These are phyloP conservation scores for Conus betulinus DNA, from an alignment of 1,140 invertebrate species.

Conservation along the genomic window DNA sequence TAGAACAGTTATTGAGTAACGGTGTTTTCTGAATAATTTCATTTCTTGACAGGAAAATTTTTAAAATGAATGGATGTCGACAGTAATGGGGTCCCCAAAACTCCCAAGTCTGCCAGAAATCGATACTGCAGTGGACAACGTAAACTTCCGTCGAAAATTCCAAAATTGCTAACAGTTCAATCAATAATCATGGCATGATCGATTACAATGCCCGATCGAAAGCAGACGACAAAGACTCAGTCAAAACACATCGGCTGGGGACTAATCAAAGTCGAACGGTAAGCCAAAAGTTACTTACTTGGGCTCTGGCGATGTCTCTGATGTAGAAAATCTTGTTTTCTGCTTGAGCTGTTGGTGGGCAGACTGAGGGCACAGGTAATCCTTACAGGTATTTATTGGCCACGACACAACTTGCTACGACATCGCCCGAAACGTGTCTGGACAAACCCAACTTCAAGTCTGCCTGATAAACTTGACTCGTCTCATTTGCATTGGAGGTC, in stretches of 20 bases:
- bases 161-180: too few species aligned
- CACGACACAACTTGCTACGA: background rate
- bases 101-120: too few species aligned
- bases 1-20: too few species aligned
- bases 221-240: background rate
- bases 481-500: background rate
- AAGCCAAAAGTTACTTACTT: background rate
- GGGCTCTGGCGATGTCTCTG: background rate
- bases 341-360: background rate
- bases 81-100: too few species aligned
- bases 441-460: background rate
- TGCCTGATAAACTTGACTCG: slow-evolving; percentile 10
- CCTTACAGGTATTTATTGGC: slow-evolving; percentile 17
- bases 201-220: background rate
- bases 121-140: too few species aligned
- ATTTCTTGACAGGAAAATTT: too few species aligned
- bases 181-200: too few species aligned
- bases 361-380: background rate
- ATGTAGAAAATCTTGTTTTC: slow-evolving; percentile 16
- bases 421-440: background rate
- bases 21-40: too few species aligned
- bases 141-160: too few species aligned
- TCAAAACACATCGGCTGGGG: background rate
- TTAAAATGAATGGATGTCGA: too few species aligned
- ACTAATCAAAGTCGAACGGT: background rate